Evolutionary conservation across 2,113 vertebrate genomes (phyloP).

Genomic region (Calyptommatus sinebrachiatus): DNA sequence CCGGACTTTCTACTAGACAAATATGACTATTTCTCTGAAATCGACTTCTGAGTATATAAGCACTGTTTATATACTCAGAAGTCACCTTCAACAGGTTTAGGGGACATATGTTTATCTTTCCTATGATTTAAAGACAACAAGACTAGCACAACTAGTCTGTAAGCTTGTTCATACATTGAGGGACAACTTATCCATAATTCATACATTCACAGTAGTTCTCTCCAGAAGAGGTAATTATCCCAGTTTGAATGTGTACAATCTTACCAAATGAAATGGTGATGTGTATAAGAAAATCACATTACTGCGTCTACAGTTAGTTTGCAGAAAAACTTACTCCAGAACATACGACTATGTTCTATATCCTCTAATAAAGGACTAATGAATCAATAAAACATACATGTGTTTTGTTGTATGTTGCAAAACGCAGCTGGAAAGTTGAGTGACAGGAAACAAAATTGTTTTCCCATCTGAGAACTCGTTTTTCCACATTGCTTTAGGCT

Average conservation of each 20-base stretch:
- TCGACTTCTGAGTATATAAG: too few species aligned
- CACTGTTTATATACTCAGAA: too few species aligned
- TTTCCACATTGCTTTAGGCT: neutral
- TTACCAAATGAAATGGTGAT: neutral
- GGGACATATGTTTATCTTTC: neutral
- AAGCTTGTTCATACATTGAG: neutral
- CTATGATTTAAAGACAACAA: neutral
- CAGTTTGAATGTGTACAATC: constrained; percentile 2
- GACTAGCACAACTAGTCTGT: neutral
- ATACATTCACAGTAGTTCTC: constrained; percentile 7
- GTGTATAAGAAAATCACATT: neutral
- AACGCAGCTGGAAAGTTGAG: neutral
- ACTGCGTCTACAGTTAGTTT: neutral
- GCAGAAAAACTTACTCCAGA: neutral
- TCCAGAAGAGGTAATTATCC: constrained; percentile 15
- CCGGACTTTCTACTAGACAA: too few species aligned
- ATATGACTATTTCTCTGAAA: too few species aligned
- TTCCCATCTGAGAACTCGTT: neutral
- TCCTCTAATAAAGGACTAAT: neutral
- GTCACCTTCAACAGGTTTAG: neutral
- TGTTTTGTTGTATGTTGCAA: too few species aligned
- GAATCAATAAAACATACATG: neutral
- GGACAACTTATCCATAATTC: constrained; percentile 4
- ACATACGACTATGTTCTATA: neutral
- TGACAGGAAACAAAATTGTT: neutral